Conservation (phyloP, 2,113 vertebrate genomes). For the Thryonomys swinderianus region DNA sequence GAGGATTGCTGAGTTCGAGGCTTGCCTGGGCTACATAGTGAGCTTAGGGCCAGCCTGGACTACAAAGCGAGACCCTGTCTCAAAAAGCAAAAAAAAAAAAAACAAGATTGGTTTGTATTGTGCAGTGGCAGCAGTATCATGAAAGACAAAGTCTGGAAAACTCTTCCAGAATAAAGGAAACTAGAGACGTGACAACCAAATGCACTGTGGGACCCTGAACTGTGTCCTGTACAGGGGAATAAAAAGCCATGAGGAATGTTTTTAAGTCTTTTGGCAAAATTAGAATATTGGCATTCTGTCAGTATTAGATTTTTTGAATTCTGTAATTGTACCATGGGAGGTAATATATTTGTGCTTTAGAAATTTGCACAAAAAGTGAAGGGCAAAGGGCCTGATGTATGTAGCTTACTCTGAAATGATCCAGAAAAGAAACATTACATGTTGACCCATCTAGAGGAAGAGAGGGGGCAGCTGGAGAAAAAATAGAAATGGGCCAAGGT, state of each 20-base stretch:
- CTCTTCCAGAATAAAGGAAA: neutral
- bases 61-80: too few relatives aligned
- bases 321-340: neutral
- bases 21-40: too few relatives aligned
- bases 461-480: too few relatives aligned
- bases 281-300: conserved; percentile 15
- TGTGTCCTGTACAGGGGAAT: neutral
- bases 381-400: neutral
- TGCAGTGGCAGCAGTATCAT: conserved; percentile 2
- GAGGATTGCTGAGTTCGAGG: too few relatives aligned
- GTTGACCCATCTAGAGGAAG: neutral
- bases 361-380: neutral
- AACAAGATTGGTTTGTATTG: neutral
- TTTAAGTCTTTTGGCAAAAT: neutral
- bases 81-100: too few relatives aligned
- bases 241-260: neutral
- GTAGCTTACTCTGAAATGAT: neutral
- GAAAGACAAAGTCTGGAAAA: neutral
- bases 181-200: neutral
- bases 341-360: neutral
- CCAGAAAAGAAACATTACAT: neutral
- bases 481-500: neutral
- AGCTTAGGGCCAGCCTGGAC: too few relatives aligned
- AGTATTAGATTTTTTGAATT: conserved; percentile 17
- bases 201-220: neutral